Evolutionary conservation across 2,888 invertebrate genomes (phyloP).

Genomic region (Artemia sinica): DNA sequence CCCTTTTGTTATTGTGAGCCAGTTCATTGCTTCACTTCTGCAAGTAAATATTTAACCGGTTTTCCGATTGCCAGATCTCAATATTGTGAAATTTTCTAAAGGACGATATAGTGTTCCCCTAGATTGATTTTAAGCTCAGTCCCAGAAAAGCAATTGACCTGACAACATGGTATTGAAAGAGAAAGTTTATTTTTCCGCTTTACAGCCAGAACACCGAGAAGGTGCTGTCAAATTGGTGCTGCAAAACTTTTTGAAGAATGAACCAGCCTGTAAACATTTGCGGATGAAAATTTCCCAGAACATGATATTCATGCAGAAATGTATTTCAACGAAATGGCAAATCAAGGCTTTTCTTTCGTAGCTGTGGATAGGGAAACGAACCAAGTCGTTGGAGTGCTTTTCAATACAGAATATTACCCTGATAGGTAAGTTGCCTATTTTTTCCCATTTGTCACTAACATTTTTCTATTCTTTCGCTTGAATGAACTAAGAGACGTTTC

Average conservation of each 20-base stretch:
- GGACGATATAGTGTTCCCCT: too few relatives aligned
- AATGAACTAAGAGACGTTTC: too few relatives aligned
- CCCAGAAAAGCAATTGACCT: too few relatives aligned
- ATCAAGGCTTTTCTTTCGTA: neutral
- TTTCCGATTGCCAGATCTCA: too few relatives aligned
- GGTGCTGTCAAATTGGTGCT: neutral
- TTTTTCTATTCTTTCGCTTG: too few relatives aligned
- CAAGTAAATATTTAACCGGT: too few relatives aligned
- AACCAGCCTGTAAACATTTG: neutral
- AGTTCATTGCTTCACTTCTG: too few relatives aligned
- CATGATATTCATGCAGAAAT: neutral
- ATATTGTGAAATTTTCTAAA: too few relatives aligned
- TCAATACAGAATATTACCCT: neutral
- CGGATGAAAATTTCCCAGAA: neutral
- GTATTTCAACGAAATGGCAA: neutral
- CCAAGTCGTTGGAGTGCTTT: neutral
- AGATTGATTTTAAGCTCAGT: too few relatives aligned
- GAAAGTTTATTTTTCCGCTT: neutral
- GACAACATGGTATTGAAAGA: too few relatives aligned
- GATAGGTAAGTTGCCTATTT: constrained; percentile 11
- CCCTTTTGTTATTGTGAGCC: too few relatives aligned
- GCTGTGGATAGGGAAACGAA: neutral
- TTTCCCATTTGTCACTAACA: too few relatives aligned
- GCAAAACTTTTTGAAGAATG: neutral
- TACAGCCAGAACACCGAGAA: neutral